Conservation (phyloP, 2,113 vertebrate genomes). For the Indicator indicator region DNA sequence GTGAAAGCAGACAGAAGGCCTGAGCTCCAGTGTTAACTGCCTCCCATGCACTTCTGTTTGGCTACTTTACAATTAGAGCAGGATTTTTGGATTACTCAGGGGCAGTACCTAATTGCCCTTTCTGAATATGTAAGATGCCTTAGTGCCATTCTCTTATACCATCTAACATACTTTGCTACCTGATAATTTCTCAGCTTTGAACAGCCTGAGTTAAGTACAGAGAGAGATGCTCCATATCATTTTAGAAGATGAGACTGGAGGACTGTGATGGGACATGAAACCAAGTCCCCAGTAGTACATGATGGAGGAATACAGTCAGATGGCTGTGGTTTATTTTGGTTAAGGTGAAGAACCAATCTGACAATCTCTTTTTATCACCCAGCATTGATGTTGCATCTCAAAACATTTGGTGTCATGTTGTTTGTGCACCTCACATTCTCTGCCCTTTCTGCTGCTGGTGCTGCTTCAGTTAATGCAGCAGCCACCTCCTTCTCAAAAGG, state of each 20-base stretch:
- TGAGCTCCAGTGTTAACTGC: background rate
- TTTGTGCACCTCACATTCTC: too few relatives aligned
- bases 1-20: background rate
- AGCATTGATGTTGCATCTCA: too few relatives aligned
- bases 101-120: background rate
- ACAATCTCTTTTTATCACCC: too few relatives aligned
- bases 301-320: background rate
- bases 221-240: background rate
- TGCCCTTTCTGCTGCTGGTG: too few relatives aligned
- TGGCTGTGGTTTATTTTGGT: background rate
- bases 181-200: conserved; percentile 45
- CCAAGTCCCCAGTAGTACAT: rapidly evolving
- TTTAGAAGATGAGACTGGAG: background rate
- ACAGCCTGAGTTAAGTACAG: background rate
- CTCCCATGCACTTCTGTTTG: background rate
- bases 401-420: too few relatives aligned
- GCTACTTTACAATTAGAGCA: background rate
- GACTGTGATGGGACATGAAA: background rate
- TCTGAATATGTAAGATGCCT: background rate
- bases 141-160: background rate
- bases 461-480: background rate
- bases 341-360: too few relatives aligned
- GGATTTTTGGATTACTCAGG: conserved; percentile 22
- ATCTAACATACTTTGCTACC: background rate
- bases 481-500: background rate